Evolutionary conservation across 2,113 vertebrate species (phyloP).

Genomic region (Cynopterus brachyotis): DNA sequence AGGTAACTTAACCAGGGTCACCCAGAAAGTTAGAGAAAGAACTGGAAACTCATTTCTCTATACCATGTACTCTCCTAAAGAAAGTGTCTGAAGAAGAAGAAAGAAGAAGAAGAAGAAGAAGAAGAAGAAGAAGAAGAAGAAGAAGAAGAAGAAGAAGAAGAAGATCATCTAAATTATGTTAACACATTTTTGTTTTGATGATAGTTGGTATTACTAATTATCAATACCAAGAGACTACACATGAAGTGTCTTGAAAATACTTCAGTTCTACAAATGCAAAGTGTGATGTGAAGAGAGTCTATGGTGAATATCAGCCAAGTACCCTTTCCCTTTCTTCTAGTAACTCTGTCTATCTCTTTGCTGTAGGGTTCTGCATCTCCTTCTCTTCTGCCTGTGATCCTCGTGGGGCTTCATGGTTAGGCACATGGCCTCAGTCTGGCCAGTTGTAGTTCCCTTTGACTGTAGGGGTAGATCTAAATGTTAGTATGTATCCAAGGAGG

Average conservation of each 20-base stretch:
- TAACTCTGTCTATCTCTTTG: neutral
- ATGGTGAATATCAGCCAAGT: neutral
- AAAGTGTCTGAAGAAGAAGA: neutral
- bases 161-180: neutral
- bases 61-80: neutral
- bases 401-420: neutral
- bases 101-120: too few species aligned
- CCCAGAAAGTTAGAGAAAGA: neutral
- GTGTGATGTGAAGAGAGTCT: neutral
- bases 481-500: neutral
- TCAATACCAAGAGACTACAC: neutral
- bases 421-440: neutral
- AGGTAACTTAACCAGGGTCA: neutral
- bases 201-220: neutral
- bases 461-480: neutral
- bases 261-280: neutral
- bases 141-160: too few species aligned
- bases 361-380: neutral
- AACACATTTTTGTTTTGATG: neutral
- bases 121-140: too few species aligned
- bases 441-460: neutral
- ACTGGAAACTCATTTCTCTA: neutral
- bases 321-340: neutral
- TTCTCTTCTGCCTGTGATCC: neutral
- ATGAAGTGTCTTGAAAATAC: neutral